Conservation (phyloP, 2,888 invertebrate species). For the Noctua janthe region DNA sequence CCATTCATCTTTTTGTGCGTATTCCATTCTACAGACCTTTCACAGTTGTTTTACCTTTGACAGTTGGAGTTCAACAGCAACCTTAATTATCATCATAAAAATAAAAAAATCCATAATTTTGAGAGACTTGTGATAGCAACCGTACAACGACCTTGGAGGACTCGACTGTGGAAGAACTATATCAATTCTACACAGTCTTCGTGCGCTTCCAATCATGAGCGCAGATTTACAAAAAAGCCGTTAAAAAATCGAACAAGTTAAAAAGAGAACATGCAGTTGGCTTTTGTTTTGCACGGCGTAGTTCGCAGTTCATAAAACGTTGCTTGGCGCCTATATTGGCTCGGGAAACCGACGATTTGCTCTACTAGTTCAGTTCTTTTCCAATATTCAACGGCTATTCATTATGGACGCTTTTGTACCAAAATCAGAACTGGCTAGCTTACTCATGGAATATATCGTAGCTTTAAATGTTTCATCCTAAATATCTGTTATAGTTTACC, state of each 20-base stretch:
- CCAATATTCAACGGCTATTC: slow-evolving; percentile 7
- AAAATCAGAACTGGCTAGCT: slow-evolving; percentile 25
- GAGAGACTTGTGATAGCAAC: not conserved
- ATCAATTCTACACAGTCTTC: not conserved
- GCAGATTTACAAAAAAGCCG: slow-evolving; percentile 9
- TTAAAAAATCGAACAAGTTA: slow-evolving; percentile 17
- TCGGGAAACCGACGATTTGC: slow-evolving; percentile 14
- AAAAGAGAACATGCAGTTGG: slow-evolving; percentile 37
- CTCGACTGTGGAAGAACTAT: not conserved
- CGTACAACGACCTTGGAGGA: not conserved
- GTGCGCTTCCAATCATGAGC: no score
- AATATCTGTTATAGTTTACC: no score
- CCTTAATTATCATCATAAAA: not conserved
- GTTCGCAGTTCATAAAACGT: slow-evolving; percentile 52
- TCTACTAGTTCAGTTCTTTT: slow-evolving; percentile 29
- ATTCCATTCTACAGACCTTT: not conserved
- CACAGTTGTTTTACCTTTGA: not conserved
- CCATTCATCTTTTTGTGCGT: not conserved
- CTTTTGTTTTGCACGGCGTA: slow-evolving; percentile 28
- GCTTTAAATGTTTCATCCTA: not conserved
- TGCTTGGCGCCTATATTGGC: slow-evolving; percentile 18
- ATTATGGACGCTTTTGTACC: not conserved
- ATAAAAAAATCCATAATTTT: not conserved
- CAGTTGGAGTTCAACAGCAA: not conserved
- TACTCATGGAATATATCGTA: not conserved